Evolutionary conservation across 2,888 invertebrate genomes (phyloP), one percentile per base, ranked within the genome.

Genomic region (Yponomeuta sedellus): DNA sequence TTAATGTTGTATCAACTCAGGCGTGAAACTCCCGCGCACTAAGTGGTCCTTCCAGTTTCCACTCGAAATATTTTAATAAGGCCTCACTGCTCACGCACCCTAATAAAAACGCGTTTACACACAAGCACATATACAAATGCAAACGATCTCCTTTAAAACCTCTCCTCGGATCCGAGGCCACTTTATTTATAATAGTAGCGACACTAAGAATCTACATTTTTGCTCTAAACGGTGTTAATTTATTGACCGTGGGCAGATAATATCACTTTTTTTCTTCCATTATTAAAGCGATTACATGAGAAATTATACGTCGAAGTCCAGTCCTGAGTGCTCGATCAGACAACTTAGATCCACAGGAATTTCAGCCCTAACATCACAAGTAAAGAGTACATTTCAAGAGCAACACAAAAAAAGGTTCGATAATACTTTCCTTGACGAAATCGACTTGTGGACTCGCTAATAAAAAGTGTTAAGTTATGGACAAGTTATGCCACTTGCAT

Each of bases 31-130:
- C 91, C 89, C 88, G 89, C 86, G 89, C 87, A 86, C 90, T 91
- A 91, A 91, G 91, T 91, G 91, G 91, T 88, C 89, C 91, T 89
- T 88, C 91, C 91, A 91, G 91, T 91, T 91, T 91, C 90, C 86
- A 89, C 84, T 89, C 89, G 88, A 91, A 91, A 91, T 91, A 90
- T 91, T 91, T 90, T 91, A 91, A 90, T 91, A 91, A 90, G 89
- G 85, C 86, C 84, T 85, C 88, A 83, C 87, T 85, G 88, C 87
- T 85, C 91, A 89, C 91, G 90, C 90, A 88, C 84, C 87, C 86
- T 87, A 89, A 90, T 88, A 89, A 88, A 88, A 86, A 86, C 83
- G 84, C 83, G 85, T 57, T 28, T 61, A 57, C 59, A 65, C 12
- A 65, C 81, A 86, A 81, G 81, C 83, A 79, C 80, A 84, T 81